Conservation (phyloP, 2,797 vertebrate genomes). For the Varecia variegata region DNA sequence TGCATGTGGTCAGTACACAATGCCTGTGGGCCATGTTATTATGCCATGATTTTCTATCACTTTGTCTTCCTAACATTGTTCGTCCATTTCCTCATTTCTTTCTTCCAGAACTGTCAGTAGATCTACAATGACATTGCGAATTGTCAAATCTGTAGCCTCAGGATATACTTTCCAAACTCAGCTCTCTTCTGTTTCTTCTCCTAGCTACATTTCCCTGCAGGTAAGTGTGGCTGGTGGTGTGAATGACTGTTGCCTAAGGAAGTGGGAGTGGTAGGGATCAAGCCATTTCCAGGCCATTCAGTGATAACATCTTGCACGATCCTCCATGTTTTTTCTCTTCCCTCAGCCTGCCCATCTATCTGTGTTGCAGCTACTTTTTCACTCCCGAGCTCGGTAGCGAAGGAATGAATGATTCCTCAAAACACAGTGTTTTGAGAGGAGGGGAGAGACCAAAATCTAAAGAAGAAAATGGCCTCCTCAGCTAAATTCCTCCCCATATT, state of each 20-base stretch:
- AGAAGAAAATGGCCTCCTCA: no score
- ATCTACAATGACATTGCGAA: background rate
- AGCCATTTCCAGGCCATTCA: background rate
- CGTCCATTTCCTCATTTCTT: background rate
- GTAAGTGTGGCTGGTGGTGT: background rate
- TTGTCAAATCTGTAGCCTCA: background rate
- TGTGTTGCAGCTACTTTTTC: no score
- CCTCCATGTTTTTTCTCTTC: background rate
- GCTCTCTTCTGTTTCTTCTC: background rate
- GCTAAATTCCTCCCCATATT: no score
- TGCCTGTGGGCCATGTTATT: background rate
- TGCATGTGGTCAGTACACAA: background rate
- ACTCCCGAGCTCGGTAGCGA: no score
- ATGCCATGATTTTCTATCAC: background rate
- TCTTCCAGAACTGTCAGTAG: background rate
- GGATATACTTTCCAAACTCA: background rate
- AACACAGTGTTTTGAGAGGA: no score
- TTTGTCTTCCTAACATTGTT: background rate
- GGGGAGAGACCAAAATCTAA: no score
- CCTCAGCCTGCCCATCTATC: background rate
- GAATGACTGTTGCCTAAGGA: background rate
- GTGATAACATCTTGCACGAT: fast-evolving
- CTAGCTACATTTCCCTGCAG: background rate
- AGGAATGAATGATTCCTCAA: no score
- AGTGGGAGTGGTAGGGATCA: background rate